phyloP scores from a whole-genome alignment of 2,113 vertebrate genomes.

The Columba janthina region DNA sequence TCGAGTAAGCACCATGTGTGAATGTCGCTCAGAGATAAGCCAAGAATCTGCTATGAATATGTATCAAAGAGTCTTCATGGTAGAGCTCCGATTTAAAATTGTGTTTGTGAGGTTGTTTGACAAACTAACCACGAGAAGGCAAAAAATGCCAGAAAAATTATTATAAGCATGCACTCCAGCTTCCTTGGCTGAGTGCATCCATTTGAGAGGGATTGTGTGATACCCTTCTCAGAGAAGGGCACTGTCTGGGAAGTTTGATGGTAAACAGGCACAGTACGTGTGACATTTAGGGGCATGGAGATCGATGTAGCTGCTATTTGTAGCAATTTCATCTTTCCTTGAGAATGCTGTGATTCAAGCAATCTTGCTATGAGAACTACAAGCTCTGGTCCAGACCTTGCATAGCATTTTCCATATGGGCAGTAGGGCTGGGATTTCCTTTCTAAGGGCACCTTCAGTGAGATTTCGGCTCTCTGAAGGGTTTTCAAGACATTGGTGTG shows the following conservation, averaged over 20 bases:
- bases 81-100: background rate
- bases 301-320: background rate
- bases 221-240: background rate
- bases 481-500: background rate
- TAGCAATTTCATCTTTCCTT: background rate
- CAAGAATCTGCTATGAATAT: constrained; percentile 33
- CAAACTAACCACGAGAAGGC: background rate
- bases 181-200: background rate
- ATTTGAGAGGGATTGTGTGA: background rate
- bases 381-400: background rate
- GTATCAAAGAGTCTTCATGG: constrained; percentile 19
- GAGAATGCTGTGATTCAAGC: background rate
- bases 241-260: background rate
- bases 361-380: background rate
- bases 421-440: background rate
- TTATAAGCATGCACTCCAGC: background rate
- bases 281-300: background rate
- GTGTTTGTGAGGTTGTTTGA: background rate
- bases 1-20: constrained; percentile 1
- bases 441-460: background rate
- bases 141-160: background rate
- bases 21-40: constrained; percentile 58
- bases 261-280: background rate
- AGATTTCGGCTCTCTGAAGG: background rate
- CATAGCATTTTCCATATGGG: background rate